Base-by-base conservation (phyloP, 1,140 invertebrate genomes). In the Temnothorax nylanderi region DNA sequence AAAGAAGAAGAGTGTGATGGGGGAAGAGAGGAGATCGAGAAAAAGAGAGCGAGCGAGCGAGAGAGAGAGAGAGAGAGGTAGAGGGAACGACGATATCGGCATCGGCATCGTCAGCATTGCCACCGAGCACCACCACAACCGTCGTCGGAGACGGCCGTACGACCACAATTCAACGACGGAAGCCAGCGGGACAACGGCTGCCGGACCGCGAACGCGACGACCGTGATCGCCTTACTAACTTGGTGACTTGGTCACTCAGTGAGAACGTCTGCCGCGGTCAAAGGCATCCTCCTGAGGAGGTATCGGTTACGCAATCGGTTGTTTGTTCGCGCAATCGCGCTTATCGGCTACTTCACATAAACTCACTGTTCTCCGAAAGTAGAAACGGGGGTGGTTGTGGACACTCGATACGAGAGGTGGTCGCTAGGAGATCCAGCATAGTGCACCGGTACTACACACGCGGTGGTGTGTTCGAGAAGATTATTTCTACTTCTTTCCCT, bases 171-270 rank as follows among this genome's bases (percentile, higher is more conserved):
- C 65, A 81, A 37, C 76, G 8, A 47, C 41, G 21, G 54, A 77
- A 60, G 67, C 60, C 65, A 86, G 47, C 76, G 74, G 21, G 51
- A 49, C 51, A 37, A 56, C 51, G 69, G 54, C n/a, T 69, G 16
- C 16, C 13, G 47, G 51, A 51, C 51, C 60, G 51, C 78, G 67
- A 75, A 34, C 51, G 49, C 62, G 77, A 69, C 18, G 11, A 84
- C 32, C 49, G 16, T n/a, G 77, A 77, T 87, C 76, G 41, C 54
- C 60, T 88, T 77, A 88, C 84, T 88, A 92, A 91, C 88, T 91
- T 92, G 91, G 87, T 90, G 90, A 93, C 91, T 93, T 92, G 91
- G 89, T 93, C 93, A 94, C 90, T 93, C 89, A 92, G 89, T 86
- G 89, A 91, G 86, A 86, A 85, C 77, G 69, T 86, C 86, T 21